Conservation (phyloP, 1,140 invertebrate genomes). For the Platyscapa corneri region DNA sequence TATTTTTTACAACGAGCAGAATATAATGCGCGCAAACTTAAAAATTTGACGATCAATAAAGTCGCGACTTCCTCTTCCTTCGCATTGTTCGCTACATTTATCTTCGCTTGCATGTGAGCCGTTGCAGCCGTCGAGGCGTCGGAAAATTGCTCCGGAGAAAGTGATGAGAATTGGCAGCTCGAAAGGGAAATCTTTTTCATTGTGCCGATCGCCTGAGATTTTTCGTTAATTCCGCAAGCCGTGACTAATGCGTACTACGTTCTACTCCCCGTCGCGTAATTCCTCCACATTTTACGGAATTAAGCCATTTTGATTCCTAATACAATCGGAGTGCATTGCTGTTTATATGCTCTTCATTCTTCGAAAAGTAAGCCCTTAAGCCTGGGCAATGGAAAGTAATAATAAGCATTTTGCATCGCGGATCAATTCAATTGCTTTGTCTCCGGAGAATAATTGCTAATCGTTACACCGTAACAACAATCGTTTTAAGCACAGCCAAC, state of each 20-base stretch:
- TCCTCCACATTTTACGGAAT: conserved; percentile 30
- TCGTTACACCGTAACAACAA: not conserved
- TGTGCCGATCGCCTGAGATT: conserved; percentile 14
- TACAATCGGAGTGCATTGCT: not conserved
- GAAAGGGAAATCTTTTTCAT: conserved; percentile 48
- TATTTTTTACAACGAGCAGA: conserved; percentile 25
- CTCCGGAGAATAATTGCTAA: not conserved
- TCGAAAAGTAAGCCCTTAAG: not conserved
- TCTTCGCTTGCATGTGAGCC: not conserved
- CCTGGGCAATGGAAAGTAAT: not conserved
- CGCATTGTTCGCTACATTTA: conserved; percentile 28
- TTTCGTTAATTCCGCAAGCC: conserved; percentile 26
- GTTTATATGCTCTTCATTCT: conserved; percentile 4
- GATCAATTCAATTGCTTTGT: not conserved
- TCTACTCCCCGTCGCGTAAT: not conserved
- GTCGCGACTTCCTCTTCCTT: conserved; percentile 48
- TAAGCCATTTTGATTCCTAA: conserved; percentile 44
- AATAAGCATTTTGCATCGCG: not conserved
- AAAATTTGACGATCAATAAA: conserved; percentile 52
- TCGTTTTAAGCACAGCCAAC: not conserved
- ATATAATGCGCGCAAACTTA: conserved; percentile 1
- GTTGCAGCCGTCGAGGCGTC: not conserved
- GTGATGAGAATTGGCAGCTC: conserved; percentile 47
- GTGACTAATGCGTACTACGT: not conserved
- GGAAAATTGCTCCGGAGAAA: conserved; percentile 43